Conservation (phyloP, 2,797 vertebrate species). For the Lagodon rhomboides region DNA sequence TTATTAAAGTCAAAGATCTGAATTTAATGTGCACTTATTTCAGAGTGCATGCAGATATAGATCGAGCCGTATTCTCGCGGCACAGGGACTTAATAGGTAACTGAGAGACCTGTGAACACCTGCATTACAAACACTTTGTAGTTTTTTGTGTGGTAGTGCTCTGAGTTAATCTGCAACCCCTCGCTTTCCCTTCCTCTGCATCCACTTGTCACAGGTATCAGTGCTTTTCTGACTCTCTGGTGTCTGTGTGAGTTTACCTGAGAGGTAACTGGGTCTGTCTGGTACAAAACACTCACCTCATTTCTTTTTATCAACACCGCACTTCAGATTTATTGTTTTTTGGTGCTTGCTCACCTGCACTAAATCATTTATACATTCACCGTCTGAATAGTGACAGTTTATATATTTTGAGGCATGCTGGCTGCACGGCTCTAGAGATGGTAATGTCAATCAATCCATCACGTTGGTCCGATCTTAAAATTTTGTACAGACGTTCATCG, state of each 20-base stretch:
- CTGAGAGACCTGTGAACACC: conserved; percentile 20
- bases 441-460: neutral
- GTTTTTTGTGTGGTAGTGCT: neutral
- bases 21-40: conserved; percentile 8
- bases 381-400: neutral
- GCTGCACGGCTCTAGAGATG: neutral
- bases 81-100: neutral
- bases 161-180: neutral
- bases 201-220: neutral
- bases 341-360: too few relatives aligned
- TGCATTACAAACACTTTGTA: neutral
- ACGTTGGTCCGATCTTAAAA: neutral
- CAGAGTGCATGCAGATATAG: conserved; percentile 2
- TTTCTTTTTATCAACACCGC: neutral
- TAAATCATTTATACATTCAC: neutral
- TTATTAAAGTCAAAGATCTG: conserved; percentile 17
- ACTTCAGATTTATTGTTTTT: neutral
- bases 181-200: conserved; percentile 5
- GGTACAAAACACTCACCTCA: neutral
- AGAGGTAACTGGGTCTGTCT: conserved; percentile 9
- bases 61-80: neutral
- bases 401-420: neutral
- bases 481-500: neutral
- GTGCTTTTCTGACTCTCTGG: neutral
- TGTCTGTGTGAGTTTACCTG: conserved; percentile 12